Evolutionary conservation across 2,113 vertebrate species (phyloP), one percentile per base, ranked within the genome.

Genomic region (Rutilus rutilus): DNA sequence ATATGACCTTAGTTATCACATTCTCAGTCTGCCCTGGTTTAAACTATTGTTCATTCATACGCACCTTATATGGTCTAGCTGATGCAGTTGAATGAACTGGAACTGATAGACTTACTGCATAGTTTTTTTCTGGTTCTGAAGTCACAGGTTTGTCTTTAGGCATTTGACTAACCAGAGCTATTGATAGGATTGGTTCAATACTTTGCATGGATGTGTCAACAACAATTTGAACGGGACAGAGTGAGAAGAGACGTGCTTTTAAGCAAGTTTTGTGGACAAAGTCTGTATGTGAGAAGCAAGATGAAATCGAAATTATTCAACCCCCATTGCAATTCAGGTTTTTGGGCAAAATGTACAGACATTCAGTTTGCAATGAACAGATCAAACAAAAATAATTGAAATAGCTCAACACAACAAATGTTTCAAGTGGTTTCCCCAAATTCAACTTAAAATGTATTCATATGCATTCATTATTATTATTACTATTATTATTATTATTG

Each of bases 1-100:
- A 57, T 57, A 25, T 45, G 4, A 42, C 30, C n/a, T 76, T 82
- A 6, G 45, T 82, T 69, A 78, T 86, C 14, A 30, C 45, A 82
- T 80, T 82, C 50, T 84, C 21, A 25, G 30, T 54, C 47, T 76
- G 60, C 8, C 39, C 23, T 10, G 39, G 15, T 15, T 64, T 42
- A 67, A 19, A 65, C 69, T n/a, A 10, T 57, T 50, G 39, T 69
- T 62, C 30, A 25, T 83, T 83, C 12, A 73, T 73, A 14, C 23
- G 0, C 14, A 59, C 4, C 10, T 39, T 73, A 73, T 42, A 59
- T 73, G 47, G 64, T 50, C 27, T 47, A 19, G 60, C 42, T 52
- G 62, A 50, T 33, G 25, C 79, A 59, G 33, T 27, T 42, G 33
- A 57, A 83, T 42, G 50, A 73, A 57, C 47, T 57, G 50, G 47